Evolutionary conservation across 2,888 invertebrate genomes (phyloP).

Genomic region (Hipparchia sbordonii): DNA sequence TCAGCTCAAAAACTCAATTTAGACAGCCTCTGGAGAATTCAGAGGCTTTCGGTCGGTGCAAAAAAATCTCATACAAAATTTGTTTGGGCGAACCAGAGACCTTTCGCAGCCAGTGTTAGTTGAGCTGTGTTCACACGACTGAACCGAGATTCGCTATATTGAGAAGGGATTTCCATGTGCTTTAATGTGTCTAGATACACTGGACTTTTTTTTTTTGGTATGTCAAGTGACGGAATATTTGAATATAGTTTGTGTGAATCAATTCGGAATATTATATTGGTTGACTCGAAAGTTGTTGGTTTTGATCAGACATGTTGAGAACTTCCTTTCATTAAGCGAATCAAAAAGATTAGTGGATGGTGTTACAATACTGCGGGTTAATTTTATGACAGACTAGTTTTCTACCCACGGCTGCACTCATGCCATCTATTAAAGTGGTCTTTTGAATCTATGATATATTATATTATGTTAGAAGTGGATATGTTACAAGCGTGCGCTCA

Average conservation of each 20-base stretch:
- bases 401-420: too few species aligned
- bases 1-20: constrained; percentile 38
- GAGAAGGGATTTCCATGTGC: constrained; percentile 18
- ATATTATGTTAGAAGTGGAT: too few species aligned
- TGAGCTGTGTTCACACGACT: constrained; percentile 27
- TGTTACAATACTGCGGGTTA: too few species aligned
- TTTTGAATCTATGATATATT: too few species aligned
- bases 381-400: too few species aligned
- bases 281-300: not conserved
- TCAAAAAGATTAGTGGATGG: too few species aligned
- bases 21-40: constrained; percentile 26
- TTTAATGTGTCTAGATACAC: not conserved
- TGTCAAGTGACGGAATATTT: not conserved
- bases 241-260: constrained; percentile 2
- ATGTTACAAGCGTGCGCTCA: too few species aligned
- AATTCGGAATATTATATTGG: not conserved
- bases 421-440: too few species aligned
- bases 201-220: constrained; percentile 9
- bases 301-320: too few species aligned
- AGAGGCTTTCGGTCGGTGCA: constrained; percentile 36
- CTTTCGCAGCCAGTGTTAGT: constrained; percentile 25
- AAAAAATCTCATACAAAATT: constrained; percentile 38
- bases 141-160: constrained; percentile 22
- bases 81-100: constrained; percentile 35
- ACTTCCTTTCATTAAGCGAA: too few species aligned